Evolutionary conservation across 2,113 vertebrate genomes (phyloP).

Genomic region (Todiramphus chloris): DNA sequence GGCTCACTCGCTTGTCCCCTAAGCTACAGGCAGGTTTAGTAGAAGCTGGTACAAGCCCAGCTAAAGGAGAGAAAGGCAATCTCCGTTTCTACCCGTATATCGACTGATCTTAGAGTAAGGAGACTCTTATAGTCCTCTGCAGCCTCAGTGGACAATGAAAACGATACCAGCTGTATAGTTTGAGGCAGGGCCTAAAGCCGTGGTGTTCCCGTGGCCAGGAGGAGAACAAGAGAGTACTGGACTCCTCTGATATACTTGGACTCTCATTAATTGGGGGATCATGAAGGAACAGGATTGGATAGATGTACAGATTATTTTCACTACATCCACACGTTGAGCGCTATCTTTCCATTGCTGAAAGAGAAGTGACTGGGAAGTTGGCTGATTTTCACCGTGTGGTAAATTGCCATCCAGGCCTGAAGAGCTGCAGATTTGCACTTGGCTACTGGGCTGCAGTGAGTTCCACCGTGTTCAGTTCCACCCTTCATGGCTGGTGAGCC

Average conservation of each 20-base stretch:
- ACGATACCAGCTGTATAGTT: background rate
- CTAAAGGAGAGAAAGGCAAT: background rate
- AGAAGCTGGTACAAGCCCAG: background rate
- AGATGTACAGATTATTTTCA: background rate
- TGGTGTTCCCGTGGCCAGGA: background rate
- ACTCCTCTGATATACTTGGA: background rate
- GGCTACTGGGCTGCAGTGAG: background rate
- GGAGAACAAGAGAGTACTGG: background rate
- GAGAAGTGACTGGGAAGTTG: background rate
- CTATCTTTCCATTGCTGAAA: background rate
- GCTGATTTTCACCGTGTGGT: background rate
- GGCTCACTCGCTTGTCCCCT: fast-evolving
- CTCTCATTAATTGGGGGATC: background rate
- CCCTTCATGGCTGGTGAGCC: background rate
- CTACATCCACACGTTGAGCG: fast-evolving
- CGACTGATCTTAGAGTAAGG: background rate
- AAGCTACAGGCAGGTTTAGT: background rate
- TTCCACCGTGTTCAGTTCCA: background rate
- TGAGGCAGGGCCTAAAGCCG: background rate
- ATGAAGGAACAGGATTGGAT: background rate
- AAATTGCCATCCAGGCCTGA: background rate
- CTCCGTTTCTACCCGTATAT: background rate
- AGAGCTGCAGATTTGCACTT: background rate
- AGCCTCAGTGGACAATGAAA: background rate
- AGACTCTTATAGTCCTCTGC: background rate